Percentiles rank a stretch among this genome's conserved stretches.
Conservation (phyloP, 2,113 vertebrate species). For the Daboia siamensis region DNA sequence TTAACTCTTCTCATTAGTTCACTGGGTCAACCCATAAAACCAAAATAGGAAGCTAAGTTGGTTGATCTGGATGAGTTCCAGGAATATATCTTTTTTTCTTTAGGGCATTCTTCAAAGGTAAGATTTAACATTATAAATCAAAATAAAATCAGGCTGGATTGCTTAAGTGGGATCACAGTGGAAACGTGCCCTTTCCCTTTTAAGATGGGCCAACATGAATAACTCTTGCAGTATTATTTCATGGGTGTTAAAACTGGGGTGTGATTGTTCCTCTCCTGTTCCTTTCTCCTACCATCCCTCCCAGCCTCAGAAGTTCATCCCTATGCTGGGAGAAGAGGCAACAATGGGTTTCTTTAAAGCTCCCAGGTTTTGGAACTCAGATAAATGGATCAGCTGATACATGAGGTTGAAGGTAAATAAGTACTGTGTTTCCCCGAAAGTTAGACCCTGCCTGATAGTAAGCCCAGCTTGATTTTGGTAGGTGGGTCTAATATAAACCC, state of each 20-base stretch:
- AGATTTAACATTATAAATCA: constrained; percentile 9
- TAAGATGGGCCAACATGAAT: not conserved
- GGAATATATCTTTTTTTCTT: constrained; percentile 38
- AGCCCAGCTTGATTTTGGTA: no score
- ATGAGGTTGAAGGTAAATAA: not conserved
- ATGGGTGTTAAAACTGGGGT: not conserved
- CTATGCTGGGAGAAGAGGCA: not conserved
- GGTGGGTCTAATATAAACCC: no score
- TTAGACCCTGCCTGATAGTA: no score
- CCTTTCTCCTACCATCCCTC: not conserved
- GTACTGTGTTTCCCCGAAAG: no score
- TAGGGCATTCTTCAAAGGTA: constrained; percentile 25
- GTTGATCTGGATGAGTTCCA: constrained; percentile 41
- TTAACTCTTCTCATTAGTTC: constrained; percentile 8
- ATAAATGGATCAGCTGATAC: not conserved
- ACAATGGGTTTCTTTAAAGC: not conserved
- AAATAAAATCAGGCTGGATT: not conserved
- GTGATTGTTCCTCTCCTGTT: not conserved
- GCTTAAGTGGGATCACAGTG: not conserved
- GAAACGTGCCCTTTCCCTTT: not conserved
- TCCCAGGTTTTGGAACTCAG: not conserved
- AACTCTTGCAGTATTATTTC: not conserved
- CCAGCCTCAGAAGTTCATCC: not conserved
- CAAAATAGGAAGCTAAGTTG: constrained; percentile 24
- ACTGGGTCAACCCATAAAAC: constrained; percentile 29